Conservation (phyloP, 2,797 vertebrate genomes). For the Sebastes matsubarae region DNA sequence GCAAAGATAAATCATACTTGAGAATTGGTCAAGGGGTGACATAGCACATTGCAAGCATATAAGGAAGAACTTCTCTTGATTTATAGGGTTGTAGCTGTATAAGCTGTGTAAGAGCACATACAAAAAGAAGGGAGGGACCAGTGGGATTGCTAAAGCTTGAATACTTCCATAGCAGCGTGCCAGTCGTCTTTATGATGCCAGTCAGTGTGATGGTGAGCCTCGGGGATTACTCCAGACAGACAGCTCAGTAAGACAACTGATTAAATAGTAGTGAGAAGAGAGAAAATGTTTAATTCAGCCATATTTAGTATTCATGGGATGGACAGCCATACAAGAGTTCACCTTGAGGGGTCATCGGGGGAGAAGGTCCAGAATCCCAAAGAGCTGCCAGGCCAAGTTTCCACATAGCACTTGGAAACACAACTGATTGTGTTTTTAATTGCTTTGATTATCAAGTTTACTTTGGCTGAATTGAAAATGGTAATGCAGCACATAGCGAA, state of each 20-base stretch:
- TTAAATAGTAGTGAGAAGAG: slow-evolving; percentile 79
- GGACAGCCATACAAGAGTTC: slow-evolving; percentile 77
- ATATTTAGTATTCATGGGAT: slow-evolving; percentile 81
- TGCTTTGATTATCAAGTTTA: slow-evolving; percentile 81
- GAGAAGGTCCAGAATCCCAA: slow-evolving; percentile 77
- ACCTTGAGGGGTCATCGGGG: slow-evolving; percentile 82
- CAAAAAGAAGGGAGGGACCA: slow-evolving; percentile 28
- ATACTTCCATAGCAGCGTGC: slow-evolving; percentile 46
- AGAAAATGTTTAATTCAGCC: slow-evolving; percentile 81
- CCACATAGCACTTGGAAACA: slow-evolving; percentile 72
- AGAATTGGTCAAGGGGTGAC: slow-evolving; percentile 3
- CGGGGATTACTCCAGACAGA: slow-evolving; percentile 75
- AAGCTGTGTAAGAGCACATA: slow-evolving; percentile 1
- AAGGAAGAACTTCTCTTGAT: slow-evolving; percentile 14
- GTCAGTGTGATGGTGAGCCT: slow-evolving; percentile 64
- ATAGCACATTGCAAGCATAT: neutral
- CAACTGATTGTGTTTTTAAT: slow-evolving; percentile 82
- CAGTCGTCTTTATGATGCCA: slow-evolving; percentile 73
- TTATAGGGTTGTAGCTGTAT: slow-evolving; percentile 5
- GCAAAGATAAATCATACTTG: slow-evolving; percentile 1
- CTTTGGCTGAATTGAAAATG: slow-evolving; percentile 79
- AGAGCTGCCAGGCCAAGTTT: slow-evolving; percentile 69
- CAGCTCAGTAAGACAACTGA: slow-evolving; percentile 78
- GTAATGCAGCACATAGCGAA: slow-evolving; percentile 52
- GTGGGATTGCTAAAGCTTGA: slow-evolving; percentile 33